Conservation (phyloP, 2,888 invertebrate species). For the Myopa tessellatipennis region DNA sequence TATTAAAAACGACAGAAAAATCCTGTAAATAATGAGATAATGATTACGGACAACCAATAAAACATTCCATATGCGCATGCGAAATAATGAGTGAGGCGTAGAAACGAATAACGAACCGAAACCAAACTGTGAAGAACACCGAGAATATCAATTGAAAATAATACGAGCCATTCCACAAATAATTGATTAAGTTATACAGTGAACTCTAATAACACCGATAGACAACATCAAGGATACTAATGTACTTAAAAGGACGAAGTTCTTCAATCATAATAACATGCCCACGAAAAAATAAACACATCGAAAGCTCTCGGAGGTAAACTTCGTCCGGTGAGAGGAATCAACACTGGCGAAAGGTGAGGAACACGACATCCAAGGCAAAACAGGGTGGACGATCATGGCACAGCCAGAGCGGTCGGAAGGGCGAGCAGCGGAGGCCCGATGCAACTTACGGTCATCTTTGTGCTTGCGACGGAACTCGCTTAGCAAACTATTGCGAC, state of each 20-base stretch:
- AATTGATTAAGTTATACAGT: constrained; percentile 26
- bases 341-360: constrained; percentile 9
- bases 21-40: no score
- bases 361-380: constrained; percentile 64
- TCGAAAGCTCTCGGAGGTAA: constrained; percentile 24
- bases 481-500: constrained; percentile 61
- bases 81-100: constrained; percentile 21
- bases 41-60: background rate
- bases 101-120: constrained; percentile 22
- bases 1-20: no score
- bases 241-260: constrained; percentile 28
- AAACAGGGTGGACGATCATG: constrained; percentile 31
- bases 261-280: constrained; percentile 50
- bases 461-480: constrained; percentile 75
- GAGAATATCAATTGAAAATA: constrained; percentile 25
- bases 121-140: constrained; percentile 36
- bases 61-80: constrained; percentile 42
- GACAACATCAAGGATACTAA: constrained; percentile 65
- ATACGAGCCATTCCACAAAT: constrained; percentile 27
- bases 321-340: constrained; percentile 10
- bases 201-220: constrained; percentile 57
- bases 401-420: constrained; percentile 15
- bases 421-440: constrained; percentile 17
- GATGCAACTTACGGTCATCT: constrained; percentile 73
- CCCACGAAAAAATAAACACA: constrained; percentile 44